Evolutionary conservation across 2,888 invertebrate genomes (phyloP).

Genomic region (Meandrusa payeni): DNA sequence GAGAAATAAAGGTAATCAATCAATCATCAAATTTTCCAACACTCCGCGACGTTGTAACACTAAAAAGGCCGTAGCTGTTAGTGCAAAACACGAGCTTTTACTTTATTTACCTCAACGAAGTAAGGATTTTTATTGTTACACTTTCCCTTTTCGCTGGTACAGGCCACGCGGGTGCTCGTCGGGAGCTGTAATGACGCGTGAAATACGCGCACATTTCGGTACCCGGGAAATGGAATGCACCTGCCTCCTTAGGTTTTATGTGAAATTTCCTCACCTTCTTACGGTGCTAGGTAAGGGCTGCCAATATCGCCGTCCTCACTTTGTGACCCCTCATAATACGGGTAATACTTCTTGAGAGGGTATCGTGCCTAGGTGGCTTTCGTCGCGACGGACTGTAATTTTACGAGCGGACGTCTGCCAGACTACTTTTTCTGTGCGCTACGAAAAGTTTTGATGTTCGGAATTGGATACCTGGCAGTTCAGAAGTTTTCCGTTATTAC

Average conservation of each 20-base stretch:
- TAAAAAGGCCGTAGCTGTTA: constrained; percentile 15
- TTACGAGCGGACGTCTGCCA: constrained; percentile 53
- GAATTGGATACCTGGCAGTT: no score
- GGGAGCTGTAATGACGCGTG: constrained; percentile 67
- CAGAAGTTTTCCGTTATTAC: no score
- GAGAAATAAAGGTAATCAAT: no score
- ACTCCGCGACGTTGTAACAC: constrained; percentile 5
- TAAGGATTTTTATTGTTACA: constrained; percentile 75
- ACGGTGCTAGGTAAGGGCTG: constrained; percentile 67
- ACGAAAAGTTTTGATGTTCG: neutral
- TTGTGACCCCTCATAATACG: constrained; percentile 78
- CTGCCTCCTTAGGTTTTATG: constrained; percentile 80
- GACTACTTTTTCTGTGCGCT: constrained; percentile 33
- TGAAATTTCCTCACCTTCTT: constrained; percentile 77
- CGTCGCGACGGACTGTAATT: constrained; percentile 57
- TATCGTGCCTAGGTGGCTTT: constrained; percentile 58
- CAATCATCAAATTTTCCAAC: constrained; percentile 1
- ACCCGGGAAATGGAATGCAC: constrained; percentile 77
- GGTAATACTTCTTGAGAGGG: constrained; percentile 77
- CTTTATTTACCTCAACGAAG: constrained; percentile 52
- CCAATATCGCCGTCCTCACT: constrained; percentile 76
- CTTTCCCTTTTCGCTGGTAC: constrained; percentile 64
- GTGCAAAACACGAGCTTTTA: constrained; percentile 27
- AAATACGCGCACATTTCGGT: constrained; percentile 75
- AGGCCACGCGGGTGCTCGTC: constrained; percentile 47